Conservation (phyloP, 2,888 invertebrate species). For the Bruchidius siliquastri region DNA sequence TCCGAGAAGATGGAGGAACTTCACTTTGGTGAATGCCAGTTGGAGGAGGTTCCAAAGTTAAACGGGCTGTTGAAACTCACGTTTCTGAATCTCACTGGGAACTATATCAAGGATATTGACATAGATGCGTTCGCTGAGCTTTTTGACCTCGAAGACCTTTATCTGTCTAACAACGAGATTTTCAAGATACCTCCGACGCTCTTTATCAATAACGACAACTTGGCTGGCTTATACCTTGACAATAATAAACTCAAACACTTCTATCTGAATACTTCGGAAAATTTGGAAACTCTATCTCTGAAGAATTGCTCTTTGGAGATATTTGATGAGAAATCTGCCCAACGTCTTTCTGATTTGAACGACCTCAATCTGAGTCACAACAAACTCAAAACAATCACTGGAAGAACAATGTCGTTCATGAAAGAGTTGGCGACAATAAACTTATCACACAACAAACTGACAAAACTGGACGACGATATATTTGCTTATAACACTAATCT, state of each 20-base stretch:
- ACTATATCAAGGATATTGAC: constrained; percentile 59
- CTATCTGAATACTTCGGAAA: constrained; percentile 57
- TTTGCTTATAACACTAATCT: constrained; percentile 66
- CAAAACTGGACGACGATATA: constrained; percentile 61
- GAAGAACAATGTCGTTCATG: constrained; percentile 63
- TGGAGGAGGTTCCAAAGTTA: constrained; percentile 57
- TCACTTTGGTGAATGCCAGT: constrained; percentile 65
- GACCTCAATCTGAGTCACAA: constrained; percentile 68
- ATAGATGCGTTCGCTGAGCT: constrained; percentile 59
- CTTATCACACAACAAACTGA: constrained; percentile 67
- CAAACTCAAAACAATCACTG: constrained; percentile 62
- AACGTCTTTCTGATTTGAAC: constrained; percentile 48
- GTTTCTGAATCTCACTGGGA: constrained; percentile 64
- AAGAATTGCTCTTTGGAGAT: constrained; percentile 64
- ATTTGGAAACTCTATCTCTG: constrained; percentile 63
- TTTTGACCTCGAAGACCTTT: constrained; percentile 64
- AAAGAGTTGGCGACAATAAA: constrained; percentile 66
- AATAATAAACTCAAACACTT: constrained; percentile 64
- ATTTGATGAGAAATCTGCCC: constrained; percentile 62
- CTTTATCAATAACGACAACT: constrained; percentile 61
- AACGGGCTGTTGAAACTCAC: constrained; percentile 47
- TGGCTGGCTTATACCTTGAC: constrained; percentile 65
- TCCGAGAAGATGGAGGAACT: constrained; percentile 55
- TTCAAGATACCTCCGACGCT: constrained; percentile 58
- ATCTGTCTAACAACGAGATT: constrained; percentile 67